phyloP scores from a whole-genome alignment of 2,888 invertebrate genomes.

The Spialia ferax region DNA sequence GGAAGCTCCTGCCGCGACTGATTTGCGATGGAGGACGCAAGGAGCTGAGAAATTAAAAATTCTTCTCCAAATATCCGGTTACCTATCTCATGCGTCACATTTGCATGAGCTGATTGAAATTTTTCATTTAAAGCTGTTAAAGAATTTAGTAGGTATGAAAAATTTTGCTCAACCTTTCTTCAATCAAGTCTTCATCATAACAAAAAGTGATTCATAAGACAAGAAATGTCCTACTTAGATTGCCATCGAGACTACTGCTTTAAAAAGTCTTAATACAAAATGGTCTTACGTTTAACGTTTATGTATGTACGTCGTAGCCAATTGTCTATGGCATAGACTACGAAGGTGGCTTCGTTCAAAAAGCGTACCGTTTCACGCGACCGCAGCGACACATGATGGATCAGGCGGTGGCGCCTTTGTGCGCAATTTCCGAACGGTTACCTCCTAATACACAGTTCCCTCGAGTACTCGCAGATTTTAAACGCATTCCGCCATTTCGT shows the following conservation, averaged over 20 bases:
- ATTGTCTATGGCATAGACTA: slow-evolving; percentile 46
- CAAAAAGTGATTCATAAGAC: too few species aligned
- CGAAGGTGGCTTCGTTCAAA: slow-evolving; percentile 35
- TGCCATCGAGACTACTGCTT: not conserved
- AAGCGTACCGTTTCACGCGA: slow-evolving; percentile 19
- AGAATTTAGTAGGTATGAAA: too few species aligned
- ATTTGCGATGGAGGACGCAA: slow-evolving; percentile 56
- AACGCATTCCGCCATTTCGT: slow-evolving; percentile 83
- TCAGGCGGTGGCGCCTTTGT: slow-evolving; percentile 72
- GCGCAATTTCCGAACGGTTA: slow-evolving; percentile 80
- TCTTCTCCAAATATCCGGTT: slow-evolving; percentile 51
- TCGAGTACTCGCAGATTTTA: slow-evolving; percentile 77
- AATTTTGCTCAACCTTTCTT: too few species aligned
- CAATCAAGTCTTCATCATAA: too few species aligned
- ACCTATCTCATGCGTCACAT: slow-evolving; percentile 13
- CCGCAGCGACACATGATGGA: slow-evolving; percentile 76
- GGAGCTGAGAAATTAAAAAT: slow-evolving; percentile 73
- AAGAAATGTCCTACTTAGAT: too few species aligned
- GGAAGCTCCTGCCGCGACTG: slow-evolving; percentile 53
- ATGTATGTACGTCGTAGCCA: slow-evolving; percentile 1
- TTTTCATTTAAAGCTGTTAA: too few species aligned
- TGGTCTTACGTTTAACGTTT: not conserved
- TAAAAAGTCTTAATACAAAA: slow-evolving; percentile 42
- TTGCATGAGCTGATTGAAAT: slow-evolving; percentile 20
- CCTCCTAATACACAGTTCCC: slow-evolving; percentile 71